These are phyloP conservation scores for Gobionotothen gibberifrons DNA, from an alignment of 2,797 vertebrate genomes.

Conservation along the genomic window DNA sequence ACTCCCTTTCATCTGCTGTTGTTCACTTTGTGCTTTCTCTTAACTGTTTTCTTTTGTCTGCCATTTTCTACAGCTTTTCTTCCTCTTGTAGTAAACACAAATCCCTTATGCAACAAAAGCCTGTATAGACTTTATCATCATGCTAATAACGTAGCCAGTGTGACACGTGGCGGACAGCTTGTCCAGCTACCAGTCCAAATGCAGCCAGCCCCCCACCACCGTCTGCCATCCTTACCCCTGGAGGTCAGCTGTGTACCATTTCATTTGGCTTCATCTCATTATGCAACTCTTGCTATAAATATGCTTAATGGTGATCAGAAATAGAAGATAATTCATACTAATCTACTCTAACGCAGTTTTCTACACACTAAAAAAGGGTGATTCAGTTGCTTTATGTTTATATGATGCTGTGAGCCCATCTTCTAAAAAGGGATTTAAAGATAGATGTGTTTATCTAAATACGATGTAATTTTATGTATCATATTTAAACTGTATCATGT, in stretches of 20 bases:
- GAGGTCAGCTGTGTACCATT: constrained; percentile 57
- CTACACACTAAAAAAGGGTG: not conserved
- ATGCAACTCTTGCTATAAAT: constrained; percentile 56
- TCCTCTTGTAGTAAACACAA: constrained; percentile 28
- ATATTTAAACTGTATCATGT: not conserved
- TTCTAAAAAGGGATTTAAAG: not conserved
- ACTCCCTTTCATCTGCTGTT: not conserved
- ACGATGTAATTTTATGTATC: not conserved
- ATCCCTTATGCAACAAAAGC: constrained; percentile 63
- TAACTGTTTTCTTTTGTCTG: not conserved
- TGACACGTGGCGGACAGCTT: constrained; percentile 77
- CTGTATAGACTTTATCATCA: constrained; percentile 59
- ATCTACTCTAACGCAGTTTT: not conserved
- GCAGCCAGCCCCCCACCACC: constrained; percentile 6
- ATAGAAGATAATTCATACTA: not conserved
- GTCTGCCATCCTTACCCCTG: constrained; percentile 42
- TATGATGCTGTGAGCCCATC: not conserved
- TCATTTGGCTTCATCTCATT: constrained; percentile 60
- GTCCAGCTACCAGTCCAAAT: constrained; percentile 62
- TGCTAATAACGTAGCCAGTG: constrained; percentile 61
- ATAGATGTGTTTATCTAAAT: not conserved
- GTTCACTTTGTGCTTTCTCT: not conserved
- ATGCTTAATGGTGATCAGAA: constrained; percentile 22
- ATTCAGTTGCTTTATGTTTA: not conserved
- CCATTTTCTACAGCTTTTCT: constrained; percentile 1